phyloP scores from a whole-genome alignment of 2,797 vertebrate genomes.

The Syngnathus acus region DNA sequence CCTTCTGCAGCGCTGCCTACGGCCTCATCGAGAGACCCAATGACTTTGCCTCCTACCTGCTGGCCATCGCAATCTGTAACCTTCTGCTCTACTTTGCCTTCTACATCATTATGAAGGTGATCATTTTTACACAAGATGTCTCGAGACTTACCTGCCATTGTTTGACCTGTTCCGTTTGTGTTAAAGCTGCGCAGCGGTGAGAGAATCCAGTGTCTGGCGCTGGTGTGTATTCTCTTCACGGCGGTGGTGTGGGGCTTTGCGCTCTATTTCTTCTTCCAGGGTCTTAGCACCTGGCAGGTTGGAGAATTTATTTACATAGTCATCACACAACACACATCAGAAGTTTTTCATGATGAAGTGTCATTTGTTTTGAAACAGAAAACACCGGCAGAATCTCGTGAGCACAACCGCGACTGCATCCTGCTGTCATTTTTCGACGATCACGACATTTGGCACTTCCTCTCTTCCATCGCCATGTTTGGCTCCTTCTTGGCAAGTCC shows the following conservation, averaged over 20 bases:
- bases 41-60: slow-evolving; percentile 92
- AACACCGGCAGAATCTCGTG: slow-evolving; percentile 92
- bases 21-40: slow-evolving; percentile 88
- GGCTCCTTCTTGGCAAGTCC: slow-evolving; percentile 88
- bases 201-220: slow-evolving; percentile 79
- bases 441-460: slow-evolving; percentile 97
- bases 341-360: neutral
- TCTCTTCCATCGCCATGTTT: slow-evolving; percentile 98
- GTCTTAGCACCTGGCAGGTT: slow-evolving; percentile 98
- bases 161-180: neutral
- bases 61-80: slow-evolving; percentile 98
- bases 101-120: slow-evolving; percentile 99
- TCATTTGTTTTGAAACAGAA: slow-evolving; percentile 67
- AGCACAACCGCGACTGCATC: slow-evolving; percentile 94
- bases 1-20: slow-evolving; percentile 79
- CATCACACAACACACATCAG: no score
- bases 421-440: slow-evolving; percentile 92
- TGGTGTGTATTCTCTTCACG: slow-evolving; percentile 87
- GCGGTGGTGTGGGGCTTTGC: slow-evolving; percentile 94
- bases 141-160: neutral
- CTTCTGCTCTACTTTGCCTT: slow-evolving; percentile 96
- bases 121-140: neutral
- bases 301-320: slow-evolving; percentile 24
- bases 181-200: slow-evolving; percentile 88
- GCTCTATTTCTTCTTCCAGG: slow-evolving; percentile 97